These are phyloP conservation scores for Triplophysa yarkandensis DNA, from an alignment of 2,797 vertebrate genomes.

Conservation along the genomic window DNA sequence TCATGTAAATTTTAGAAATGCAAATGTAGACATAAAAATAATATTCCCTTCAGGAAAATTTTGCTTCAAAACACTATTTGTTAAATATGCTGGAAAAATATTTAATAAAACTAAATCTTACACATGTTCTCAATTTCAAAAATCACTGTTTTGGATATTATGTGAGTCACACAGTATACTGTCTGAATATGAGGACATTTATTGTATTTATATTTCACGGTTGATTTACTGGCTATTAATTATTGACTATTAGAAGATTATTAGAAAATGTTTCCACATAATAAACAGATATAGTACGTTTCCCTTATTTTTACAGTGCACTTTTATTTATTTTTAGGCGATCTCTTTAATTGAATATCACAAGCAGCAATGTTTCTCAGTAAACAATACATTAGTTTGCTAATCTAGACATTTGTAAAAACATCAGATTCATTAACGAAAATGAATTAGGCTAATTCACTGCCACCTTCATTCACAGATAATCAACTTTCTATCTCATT, in stretches of 20 bases:
- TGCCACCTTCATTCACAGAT: conserved; percentile 80
- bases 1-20: not conserved
- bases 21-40: not conserved
- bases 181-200: too few species aligned
- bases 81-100: too few species aligned
- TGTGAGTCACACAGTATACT: too few species aligned
- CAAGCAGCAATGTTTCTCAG: conserved; percentile 58
- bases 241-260: too few species aligned
- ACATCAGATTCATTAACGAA: conserved; percentile 77
- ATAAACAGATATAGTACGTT: too few species aligned
- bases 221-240: too few species aligned
- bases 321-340: not conserved
- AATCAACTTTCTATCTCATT: conserved; percentile 78
- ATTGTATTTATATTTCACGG: too few species aligned
- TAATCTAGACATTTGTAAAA: conserved; percentile 75
- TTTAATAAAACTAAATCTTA: not conserved
- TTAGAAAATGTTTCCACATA: too few species aligned
- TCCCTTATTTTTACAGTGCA: too few species aligned
- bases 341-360: conserved; percentile 52
- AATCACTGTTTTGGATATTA: conserved; percentile 17
- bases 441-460: conserved; percentile 80
- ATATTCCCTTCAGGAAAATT: too few species aligned
- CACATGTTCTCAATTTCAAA: not conserved
- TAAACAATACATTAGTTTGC: conserved; percentile 75
- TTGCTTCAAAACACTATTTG: too few species aligned